A percentile compares a stretch with the other conserved stretches of the same genome.
phyloP scores from a whole-genome alignment of 2,797 vertebrate genomes.

The Hybognathus amarus region DNA sequence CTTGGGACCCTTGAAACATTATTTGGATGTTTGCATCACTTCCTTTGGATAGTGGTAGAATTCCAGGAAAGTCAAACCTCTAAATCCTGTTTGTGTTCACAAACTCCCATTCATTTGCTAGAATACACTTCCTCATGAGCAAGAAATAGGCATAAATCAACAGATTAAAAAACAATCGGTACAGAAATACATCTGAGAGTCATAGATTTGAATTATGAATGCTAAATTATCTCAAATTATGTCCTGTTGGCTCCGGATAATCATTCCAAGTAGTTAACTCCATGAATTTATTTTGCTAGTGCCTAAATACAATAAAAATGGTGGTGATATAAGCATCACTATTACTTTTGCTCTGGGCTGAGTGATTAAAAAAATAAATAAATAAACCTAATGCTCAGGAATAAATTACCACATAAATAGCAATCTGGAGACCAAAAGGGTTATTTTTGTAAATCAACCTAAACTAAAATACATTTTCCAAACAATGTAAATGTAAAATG shows the following conservation, averaged over 20 bases:
- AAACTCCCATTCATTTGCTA: constrained; percentile 28
- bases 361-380: too few species aligned
- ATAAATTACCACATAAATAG: neutral
- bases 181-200: constrained; percentile 28
- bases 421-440: neutral
- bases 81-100: constrained; percentile 22
- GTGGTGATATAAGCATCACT: neutral
- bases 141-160: constrained; percentile 32
- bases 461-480: too few species aligned
- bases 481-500: neutral
- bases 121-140: constrained; percentile 38
- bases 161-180: constrained; percentile 19
- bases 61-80: constrained; percentile 30
- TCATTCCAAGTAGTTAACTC: neutral
- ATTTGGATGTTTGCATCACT: constrained; percentile 30
- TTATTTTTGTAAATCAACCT: neutral
- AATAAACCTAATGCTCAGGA: neutral
- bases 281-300: neutral
- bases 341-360: neutral
- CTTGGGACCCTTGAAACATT: neutral
- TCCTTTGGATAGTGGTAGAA: constrained; percentile 38
- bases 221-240: constrained; percentile 18
- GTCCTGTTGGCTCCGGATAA: constrained; percentile 25
- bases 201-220: constrained; percentile 8
- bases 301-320: neutral